Conservation (phyloP, 2,113 vertebrate species). For the Plecotus auritus region DNA sequence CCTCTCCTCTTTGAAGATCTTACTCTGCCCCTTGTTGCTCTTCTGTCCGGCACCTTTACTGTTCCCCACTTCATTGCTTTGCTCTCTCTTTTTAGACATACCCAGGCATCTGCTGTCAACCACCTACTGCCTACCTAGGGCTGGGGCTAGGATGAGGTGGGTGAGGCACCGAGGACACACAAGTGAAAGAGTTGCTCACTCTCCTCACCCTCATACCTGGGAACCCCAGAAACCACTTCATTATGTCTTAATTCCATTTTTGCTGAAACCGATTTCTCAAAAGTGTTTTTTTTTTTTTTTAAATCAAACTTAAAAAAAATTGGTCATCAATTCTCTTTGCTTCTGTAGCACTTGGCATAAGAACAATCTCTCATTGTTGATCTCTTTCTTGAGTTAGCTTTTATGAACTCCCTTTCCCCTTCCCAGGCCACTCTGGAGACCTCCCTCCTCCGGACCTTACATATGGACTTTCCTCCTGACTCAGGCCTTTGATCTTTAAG, state of each 20-base stretch:
- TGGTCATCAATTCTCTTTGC: not conserved
- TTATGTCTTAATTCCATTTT: not conserved
- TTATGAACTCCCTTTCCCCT: not conserved
- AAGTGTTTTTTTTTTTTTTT: not conserved
- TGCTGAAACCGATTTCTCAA: not conserved
- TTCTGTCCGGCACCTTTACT: not conserved
- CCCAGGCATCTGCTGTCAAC: not conserved
- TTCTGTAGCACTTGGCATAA: not conserved
- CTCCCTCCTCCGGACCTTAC: not conserved
- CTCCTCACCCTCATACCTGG: too few species aligned
- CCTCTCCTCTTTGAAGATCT: not conserved
- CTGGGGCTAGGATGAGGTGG: not conserved
- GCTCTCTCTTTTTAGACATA: not conserved
- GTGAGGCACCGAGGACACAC: not conserved
- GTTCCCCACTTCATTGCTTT: not conserved
- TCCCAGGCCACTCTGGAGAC: not conserved
- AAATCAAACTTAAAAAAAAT: not conserved
- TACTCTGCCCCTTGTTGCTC: not conserved
- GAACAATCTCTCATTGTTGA: not conserved
- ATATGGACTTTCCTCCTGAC: not conserved
- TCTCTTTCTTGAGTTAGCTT: not conserved
- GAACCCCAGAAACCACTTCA: fast-evolving
- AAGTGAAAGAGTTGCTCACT: not conserved
- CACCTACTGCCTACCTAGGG: not conserved
- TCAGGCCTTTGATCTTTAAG: not conserved